Evolutionary conservation across 2,797 vertebrate genomes (phyloP).

Genomic region (Syngnathus acus): DNA sequence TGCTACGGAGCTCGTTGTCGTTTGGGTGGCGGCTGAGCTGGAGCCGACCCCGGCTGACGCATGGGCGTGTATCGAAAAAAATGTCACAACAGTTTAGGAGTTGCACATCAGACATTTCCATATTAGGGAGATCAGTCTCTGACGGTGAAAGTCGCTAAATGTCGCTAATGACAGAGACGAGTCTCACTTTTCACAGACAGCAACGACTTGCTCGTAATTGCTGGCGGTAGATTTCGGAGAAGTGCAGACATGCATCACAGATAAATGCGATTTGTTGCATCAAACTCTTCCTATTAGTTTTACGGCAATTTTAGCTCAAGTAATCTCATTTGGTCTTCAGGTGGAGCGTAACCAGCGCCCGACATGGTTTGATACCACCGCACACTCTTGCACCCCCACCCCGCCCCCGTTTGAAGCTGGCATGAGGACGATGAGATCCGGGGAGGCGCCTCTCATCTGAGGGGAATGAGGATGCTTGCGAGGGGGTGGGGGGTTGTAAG

Average conservation of each 20-base stretch:
- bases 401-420: conserved; percentile 1
- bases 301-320: background rate
- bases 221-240: background rate
- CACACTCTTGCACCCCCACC: background rate
- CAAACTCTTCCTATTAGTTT: background rate
- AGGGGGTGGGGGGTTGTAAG: background rate
- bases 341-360: background rate
- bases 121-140: too few species aligned
- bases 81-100: too few species aligned
- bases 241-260: background rate
- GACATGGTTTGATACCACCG: conserved; percentile 1
- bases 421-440: conserved; percentile 22
- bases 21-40: background rate
- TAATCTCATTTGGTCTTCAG: background rate
- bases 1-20: background rate
- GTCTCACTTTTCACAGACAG: background rate
- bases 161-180: background rate
- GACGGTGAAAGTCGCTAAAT: too few species aligned
- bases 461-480: conserved; percentile 26
- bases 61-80: too few species aligned
- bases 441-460: conserved; percentile 31
- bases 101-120: too few species aligned
- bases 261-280: background rate
- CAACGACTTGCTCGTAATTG: background rate
- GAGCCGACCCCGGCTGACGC: too few species aligned